phyloP scores from a whole-genome alignment of 2,113 vertebrate species.

The Calidris pugnax region DNA sequence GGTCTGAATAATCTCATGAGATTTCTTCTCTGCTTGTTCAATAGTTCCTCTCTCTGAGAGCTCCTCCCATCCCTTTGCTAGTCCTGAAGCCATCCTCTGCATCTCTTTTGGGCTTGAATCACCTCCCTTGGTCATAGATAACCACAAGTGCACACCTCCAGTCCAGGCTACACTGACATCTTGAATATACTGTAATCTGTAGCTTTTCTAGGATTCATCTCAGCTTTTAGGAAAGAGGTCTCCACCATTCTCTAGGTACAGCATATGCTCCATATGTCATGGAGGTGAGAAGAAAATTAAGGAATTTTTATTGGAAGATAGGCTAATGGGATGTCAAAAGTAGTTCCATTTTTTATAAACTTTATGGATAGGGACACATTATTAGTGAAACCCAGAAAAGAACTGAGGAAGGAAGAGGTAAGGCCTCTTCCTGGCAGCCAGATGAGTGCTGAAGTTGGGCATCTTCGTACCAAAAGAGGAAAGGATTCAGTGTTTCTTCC shows the following conservation, averaged over 20 bases:
- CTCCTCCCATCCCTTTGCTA: background rate
- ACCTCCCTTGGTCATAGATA: background rate
- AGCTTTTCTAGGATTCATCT: background rate
- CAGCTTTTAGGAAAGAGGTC: background rate
- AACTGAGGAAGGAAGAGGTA: background rate
- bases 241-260: background rate
- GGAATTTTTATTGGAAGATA: background rate
- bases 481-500: background rate
- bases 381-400: background rate
- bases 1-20: background rate
- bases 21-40: background rate
- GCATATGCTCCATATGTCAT: accelerated
- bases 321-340: background rate
- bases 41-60: background rate
- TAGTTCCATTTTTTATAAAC: background rate
- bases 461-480: background rate
- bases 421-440: background rate
- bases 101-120: background rate
- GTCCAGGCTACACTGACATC: background rate
- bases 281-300: background rate
- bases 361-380: background rate
- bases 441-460: too few species aligned
- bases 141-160: background rate
- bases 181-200: background rate
- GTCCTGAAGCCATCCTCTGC: background rate